Evolutionary conservation across 2,888 invertebrate species (phyloP), one percentile per base, ranked within the genome.

Genomic region (Diabrotica balteata): DNA sequence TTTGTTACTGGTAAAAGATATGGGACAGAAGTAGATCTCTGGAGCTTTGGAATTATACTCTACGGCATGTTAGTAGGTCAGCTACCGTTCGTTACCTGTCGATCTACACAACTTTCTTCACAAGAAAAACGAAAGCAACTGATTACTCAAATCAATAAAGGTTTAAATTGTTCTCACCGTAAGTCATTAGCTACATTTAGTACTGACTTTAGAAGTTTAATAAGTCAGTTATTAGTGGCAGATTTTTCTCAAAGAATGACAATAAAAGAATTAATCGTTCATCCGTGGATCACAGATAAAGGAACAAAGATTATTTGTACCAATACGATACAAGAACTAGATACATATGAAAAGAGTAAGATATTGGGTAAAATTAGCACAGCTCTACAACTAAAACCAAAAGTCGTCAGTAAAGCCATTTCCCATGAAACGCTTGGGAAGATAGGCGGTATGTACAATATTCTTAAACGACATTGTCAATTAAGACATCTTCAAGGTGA

Each of bases 1-100:
- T 92, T 93, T 80, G 85, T 89, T 17, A 88, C 89, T 76, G 89
- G 89, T 46, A 87, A 88, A 66, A 87, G 87, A 70, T 93, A 93
- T 82, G 92, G 92, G 53, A 90, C 92, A 8, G 92, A 91, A 83
- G 90, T 93, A 57, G 93, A 93, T 82, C 85, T 93, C 57, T 93
- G 93, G 93, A 93, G 92, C 84, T 71, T 76, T 72, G 92, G 92
- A 47, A 90, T 92, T 75, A 90, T 92, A 69, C 86, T 91, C 71
- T 93, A 91, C 84, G 91, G 90, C 58, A 91, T 92, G 91, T 88
- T 90, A 77, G 87, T 91, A 22, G 92, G 92, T 8, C 88, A 88
- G 66, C 85, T 93, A 75, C 92, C 92, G 59, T 93, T 93, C 83
- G 82, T 87, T 67, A 82, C 83, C 76, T 79, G 79, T 77, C 81